A percentile compares a stretch with the other conserved stretches of the same genome.
phyloP scores from a whole-genome alignment of 2,888 invertebrate genomes.

The Monochamus alternatus region DNA sequence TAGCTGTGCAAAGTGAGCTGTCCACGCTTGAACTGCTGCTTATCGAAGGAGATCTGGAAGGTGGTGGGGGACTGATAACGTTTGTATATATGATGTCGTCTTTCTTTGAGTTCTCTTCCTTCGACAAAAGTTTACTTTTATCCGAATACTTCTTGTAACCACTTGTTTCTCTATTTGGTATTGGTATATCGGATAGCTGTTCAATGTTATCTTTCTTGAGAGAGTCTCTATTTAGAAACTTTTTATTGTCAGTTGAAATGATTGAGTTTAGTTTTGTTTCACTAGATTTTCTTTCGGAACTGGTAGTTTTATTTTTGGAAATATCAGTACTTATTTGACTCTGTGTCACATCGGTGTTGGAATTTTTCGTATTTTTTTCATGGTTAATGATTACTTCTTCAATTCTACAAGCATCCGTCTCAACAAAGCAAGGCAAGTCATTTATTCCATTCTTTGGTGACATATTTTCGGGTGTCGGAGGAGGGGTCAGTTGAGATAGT shows the following conservation, averaged over 20 bases:
- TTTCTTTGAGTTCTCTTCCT: conserved; percentile 3
- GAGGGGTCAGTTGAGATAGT: conserved; percentile 64
- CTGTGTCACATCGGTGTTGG: background rate
- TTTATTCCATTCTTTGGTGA: conserved; percentile 54
- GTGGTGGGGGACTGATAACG: conserved; percentile 55
- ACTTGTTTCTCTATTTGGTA: background rate
- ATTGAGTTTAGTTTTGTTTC: background rate
- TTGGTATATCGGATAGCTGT: background rate
- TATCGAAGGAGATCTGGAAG: conserved; percentile 60
- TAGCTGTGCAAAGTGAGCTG: conserved; percentile 79
- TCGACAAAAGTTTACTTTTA: background rate
- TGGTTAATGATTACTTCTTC: background rate
- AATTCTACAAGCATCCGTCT: background rate
- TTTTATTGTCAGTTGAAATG: background rate
- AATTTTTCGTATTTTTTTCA: background rate
- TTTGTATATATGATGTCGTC: conserved; percentile 44
- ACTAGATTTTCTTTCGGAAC: background rate
- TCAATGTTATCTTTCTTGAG: background rate
- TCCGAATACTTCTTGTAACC: background rate
- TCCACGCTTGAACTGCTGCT: conserved; percentile 73
- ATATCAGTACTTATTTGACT: background rate
- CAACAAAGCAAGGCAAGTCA: conserved; percentile 15
- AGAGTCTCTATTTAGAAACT: too few relatives aligned
- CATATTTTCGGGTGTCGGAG: conserved; percentile 64
- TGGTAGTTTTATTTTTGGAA: background rate